Conservation (phyloP, 2,888 invertebrate species). For the Lithophane socia region DNA sequence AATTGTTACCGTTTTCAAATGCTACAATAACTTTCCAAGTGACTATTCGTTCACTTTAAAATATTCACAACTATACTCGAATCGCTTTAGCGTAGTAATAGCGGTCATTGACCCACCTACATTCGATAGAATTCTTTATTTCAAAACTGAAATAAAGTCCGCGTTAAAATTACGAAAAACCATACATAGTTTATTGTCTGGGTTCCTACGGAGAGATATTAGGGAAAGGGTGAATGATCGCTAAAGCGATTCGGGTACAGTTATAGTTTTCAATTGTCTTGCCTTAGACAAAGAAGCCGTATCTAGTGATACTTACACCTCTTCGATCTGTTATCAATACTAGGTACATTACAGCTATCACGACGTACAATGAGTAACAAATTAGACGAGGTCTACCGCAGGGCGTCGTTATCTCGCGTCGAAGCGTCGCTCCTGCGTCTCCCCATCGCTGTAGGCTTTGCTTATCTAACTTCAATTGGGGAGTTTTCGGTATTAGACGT, state of each 20-base stretch:
- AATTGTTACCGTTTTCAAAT: background rate
- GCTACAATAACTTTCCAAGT: background rate
- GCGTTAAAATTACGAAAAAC: too few species aligned
- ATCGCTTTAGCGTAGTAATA: too few species aligned
- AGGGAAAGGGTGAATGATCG: too few species aligned
- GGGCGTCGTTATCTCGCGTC: constrained; percentile 75
- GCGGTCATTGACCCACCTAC: too few species aligned
- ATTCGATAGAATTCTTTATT: too few species aligned
- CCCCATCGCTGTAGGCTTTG: constrained; percentile 73
- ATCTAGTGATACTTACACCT: constrained; percentile 59
- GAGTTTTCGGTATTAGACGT: constrained; percentile 65
- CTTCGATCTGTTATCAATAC: constrained; percentile 68
- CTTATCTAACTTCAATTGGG: constrained; percentile 73
- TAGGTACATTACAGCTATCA: constrained; percentile 79
- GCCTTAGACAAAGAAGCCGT: background rate
- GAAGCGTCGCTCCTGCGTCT: constrained; percentile 71
- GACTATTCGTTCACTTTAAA: background rate
- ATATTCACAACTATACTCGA: too few species aligned
- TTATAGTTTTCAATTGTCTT: too few species aligned
- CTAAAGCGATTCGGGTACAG: too few species aligned
- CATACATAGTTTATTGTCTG: too few species aligned
- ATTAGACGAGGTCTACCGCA: constrained; percentile 80
- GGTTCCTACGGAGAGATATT: too few species aligned
- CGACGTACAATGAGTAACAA: constrained; percentile 83
- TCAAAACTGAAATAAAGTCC: too few species aligned